phyloP scores from a whole-genome alignment of 64 coral and sea anemone species.

The Pachyseris speciosa region DNA sequence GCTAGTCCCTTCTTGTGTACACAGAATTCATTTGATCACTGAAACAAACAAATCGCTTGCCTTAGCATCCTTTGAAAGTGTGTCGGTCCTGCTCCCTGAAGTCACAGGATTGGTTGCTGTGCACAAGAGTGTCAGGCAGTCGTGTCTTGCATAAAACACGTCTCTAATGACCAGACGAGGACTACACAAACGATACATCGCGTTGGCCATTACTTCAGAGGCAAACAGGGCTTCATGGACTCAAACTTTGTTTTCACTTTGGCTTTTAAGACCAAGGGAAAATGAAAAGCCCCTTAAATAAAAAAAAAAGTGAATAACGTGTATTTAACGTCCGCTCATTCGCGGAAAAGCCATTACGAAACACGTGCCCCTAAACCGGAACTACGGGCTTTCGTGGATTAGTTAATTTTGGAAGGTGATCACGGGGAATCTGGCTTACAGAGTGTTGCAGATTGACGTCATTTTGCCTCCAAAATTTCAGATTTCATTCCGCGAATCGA shows the following conservation, averaged over 20 bases:
- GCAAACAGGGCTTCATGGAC: background rate
- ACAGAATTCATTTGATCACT: background rate
- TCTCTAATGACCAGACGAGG: background rate
- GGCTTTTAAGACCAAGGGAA: background rate
- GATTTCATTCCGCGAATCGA: no score
- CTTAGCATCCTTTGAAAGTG: background rate
- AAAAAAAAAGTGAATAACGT: no score
- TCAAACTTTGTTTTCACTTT: background rate
- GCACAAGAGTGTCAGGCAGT: background rate
- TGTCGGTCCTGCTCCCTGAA: background rate
- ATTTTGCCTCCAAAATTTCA: background rate
- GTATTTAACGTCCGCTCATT: background rate
- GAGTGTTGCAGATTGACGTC: background rate
- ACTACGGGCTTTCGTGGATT: background rate
- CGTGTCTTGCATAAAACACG: background rate
- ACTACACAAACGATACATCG: background rate
- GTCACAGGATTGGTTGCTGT: background rate
- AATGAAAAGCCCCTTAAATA: background rate
- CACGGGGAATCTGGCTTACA: background rate
- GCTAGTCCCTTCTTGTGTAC: background rate
- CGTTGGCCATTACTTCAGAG: background rate
- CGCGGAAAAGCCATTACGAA: no score
- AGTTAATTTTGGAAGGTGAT: background rate
- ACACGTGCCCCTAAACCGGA: background rate
- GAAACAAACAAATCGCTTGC: background rate